Evolutionary conservation across 2,888 invertebrate species (phyloP).

Genomic region (Tetragonisca angustula): DNA sequence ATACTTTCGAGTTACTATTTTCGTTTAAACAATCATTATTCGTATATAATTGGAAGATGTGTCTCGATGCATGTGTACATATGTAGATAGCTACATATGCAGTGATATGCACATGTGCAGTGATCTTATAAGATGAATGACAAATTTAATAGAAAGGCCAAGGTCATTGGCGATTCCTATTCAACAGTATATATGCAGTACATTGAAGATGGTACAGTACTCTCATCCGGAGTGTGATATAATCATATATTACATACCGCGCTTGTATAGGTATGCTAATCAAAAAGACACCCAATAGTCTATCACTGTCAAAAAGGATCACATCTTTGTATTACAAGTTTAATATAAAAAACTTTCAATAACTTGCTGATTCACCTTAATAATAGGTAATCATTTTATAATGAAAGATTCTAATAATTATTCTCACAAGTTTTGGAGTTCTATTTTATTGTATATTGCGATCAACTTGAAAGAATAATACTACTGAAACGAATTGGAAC

Average conservation of each 20-base stretch:
- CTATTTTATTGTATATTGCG: background rate
- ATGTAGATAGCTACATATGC: background rate
- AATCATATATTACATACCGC: background rate
- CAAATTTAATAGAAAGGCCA: conserved; percentile 34
- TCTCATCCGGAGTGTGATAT: background rate
- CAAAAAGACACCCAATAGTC: conserved; percentile 4
- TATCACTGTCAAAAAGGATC: background rate
- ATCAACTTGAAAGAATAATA: too few species aligned
- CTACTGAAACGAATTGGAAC: too few species aligned
- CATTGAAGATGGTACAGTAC: background rate
- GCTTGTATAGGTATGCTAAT: conserved; percentile 29
- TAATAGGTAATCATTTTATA: background rate
- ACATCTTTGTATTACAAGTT: background rate
- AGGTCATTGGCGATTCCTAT: conserved; percentile 20
- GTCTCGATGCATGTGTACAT: background rate
- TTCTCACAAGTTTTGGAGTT: background rate
- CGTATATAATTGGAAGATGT: background rate
- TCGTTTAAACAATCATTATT: background rate
- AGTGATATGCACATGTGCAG: background rate
- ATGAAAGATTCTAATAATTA: background rate
- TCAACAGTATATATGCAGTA: conserved; percentile 10
- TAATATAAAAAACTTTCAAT: background rate
- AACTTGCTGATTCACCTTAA: background rate
- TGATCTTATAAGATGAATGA: conserved; percentile 22
- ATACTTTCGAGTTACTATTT: background rate